These are phyloP conservation scores for Holacanthus passer DNA, from an alignment of 2,113 vertebrate genomes.

Conservation along the genomic window DNA sequence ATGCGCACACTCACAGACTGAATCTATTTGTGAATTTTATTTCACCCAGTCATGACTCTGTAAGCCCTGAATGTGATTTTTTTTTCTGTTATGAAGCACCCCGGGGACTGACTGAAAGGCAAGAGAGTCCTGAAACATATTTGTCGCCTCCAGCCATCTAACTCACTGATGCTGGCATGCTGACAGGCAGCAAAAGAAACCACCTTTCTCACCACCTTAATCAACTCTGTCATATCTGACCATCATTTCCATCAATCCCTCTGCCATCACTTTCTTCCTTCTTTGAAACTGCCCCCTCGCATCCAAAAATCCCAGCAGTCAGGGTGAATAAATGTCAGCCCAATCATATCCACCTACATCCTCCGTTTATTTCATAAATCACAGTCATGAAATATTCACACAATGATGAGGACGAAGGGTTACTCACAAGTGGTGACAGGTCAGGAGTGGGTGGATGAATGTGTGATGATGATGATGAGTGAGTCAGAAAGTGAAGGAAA, in stretches of 20 bases:
- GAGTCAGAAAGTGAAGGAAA: neutral
- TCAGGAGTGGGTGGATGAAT: conserved; percentile 39
- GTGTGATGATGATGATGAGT: neutral
- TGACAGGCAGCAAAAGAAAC: conserved; percentile 41
- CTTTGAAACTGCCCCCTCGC: conserved; percentile 2
- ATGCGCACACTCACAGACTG: conserved; percentile 12
- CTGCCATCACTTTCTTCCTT: neutral
- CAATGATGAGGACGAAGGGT: conserved; percentile 14
- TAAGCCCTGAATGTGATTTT: conserved; percentile 39
- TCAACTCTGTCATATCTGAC: conserved; percentile 49
- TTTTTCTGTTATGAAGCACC: conserved; percentile 26
- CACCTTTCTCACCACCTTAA: conserved; percentile 47
- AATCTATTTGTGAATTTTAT: conserved; percentile 41
- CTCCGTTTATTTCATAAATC: conserved; percentile 81
- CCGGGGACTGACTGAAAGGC: conserved; percentile 18
- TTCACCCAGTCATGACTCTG: conserved; percentile 40
- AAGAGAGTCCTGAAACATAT: conserved; percentile 30
- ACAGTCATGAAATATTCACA: conserved; percentile 80
- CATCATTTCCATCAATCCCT: conserved; percentile 37
- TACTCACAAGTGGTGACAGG: conserved; percentile 21
- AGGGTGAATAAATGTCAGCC: conserved; percentile 63
- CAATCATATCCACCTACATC: conserved; percentile 60
- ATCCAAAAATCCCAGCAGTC: conserved; percentile 40
- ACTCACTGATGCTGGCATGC: conserved; percentile 16
- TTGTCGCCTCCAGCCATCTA: conserved; percentile 32